These are phyloP conservation scores for Corythornis vintsioides DNA, from an alignment of 2,113 vertebrate genomes.

Conservation along the genomic window DNA sequence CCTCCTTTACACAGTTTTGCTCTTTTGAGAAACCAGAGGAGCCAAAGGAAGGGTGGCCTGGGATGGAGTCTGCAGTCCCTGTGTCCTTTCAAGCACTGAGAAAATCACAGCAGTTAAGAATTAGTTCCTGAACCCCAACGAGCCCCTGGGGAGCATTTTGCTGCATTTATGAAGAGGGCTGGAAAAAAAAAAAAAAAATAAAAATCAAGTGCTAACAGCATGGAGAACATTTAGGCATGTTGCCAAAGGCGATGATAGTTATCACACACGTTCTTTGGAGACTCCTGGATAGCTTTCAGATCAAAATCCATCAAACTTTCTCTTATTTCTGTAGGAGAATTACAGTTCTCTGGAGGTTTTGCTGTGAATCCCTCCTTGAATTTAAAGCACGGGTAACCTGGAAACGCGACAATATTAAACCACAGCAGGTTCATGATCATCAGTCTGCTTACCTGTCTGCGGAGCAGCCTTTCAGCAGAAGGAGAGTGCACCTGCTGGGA, in stretches of 20 bases:
- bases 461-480: conserved; percentile 87
- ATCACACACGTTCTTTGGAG: not conserved
- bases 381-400: not conserved
- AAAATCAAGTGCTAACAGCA: conserved; percentile 29
- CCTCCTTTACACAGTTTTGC: not conserved
- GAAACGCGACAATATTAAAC: not conserved
- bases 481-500: conserved; percentile 81
- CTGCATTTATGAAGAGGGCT: conserved; percentile 35
- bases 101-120: conserved; percentile 47
- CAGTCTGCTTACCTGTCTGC: conserved; percentile 86
- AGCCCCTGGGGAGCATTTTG: conserved; percentile 38
- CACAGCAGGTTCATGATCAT: not conserved
- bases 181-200: not conserved
- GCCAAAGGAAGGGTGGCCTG: not conserved
- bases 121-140: conserved; percentile 18
- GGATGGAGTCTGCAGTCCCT: not conserved
- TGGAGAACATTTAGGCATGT: conserved; percentile 20
- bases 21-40: not conserved
- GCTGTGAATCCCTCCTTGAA: conserved; percentile 7
- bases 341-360: conserved; percentile 1
- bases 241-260: conserved; percentile 55
- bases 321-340: conserved; percentile 39
- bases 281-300: conserved; percentile 34
- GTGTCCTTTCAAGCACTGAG: conserved; percentile 19
- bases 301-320: conserved; percentile 38